Evolutionary conservation across 2,888 invertebrate genomes (phyloP).

Genomic region (Rhodophaea formosa): DNA sequence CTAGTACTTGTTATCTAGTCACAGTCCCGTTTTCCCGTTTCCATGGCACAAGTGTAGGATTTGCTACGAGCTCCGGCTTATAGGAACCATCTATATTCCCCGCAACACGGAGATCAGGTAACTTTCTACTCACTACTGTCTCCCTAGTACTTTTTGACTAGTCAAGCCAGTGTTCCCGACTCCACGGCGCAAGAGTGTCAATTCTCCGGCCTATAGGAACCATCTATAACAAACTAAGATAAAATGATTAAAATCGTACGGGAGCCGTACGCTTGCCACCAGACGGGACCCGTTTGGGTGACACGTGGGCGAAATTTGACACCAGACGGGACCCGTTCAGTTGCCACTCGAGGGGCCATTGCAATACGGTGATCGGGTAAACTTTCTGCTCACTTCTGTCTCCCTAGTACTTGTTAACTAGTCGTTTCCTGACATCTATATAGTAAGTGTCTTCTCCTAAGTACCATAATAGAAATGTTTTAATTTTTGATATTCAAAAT

Average conservation of each 20-base stretch:
- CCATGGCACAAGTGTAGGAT: conserved; percentile 93
- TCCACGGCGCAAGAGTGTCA: conserved; percentile 95
- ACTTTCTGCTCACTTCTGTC: background rate
- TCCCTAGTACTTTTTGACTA: conserved; percentile 78
- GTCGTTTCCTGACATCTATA: too few relatives aligned
- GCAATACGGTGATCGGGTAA: conserved; percentile 54
- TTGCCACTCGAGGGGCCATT: too few relatives aligned
- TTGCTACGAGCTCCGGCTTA: conserved; percentile 90
- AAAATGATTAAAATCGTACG: too few relatives aligned
- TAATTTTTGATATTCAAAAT: too few relatives aligned
- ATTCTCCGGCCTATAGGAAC: conserved; percentile 91
- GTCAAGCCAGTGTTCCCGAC: conserved; percentile 83
- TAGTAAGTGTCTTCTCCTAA: too few relatives aligned
- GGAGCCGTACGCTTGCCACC: too few relatives aligned
- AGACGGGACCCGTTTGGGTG: too few relatives aligned
- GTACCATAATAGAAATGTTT: too few relatives aligned
- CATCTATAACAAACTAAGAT: too few relatives aligned
- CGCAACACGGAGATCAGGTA: conserved; percentile 53
- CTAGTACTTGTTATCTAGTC: conserved; percentile 57
- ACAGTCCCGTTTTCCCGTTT: conserved; percentile 83
- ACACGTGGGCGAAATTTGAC: too few relatives aligned
- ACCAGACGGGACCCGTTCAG: too few relatives aligned
- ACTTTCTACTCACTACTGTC: background rate
- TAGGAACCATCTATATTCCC: conserved; percentile 91
- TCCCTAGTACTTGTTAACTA: conserved; percentile 49